These are phyloP conservation scores for Halichoeres trimaculatus DNA, from an alignment of 2,113 vertebrate species.

Conservation along the genomic window DNA sequence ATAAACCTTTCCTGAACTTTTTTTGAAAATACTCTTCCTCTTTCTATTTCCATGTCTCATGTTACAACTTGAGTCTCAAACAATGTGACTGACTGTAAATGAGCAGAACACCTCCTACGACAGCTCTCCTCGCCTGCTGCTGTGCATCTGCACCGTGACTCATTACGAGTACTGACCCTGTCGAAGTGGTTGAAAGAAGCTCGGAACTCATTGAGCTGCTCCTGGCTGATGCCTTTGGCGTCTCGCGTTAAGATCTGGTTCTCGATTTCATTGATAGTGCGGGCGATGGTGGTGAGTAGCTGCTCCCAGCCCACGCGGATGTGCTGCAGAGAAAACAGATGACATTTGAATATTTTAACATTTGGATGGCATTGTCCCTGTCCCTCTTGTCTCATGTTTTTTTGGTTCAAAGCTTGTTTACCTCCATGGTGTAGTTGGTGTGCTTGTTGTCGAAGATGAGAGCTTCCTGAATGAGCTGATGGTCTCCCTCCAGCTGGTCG, in stretches of 20 bases:
- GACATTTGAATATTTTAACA: too few species aligned
- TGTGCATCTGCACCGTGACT: slow-evolving; percentile 22
- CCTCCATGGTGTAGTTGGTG: slow-evolving; percentile 99
- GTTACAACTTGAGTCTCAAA: neutral
- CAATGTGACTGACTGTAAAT: neutral
- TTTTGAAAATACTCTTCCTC: too few species aligned
- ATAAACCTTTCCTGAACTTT: too few species aligned
- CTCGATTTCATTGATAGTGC: slow-evolving; percentile 98
- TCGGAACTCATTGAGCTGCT: slow-evolving; percentile 98
- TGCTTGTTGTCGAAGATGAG: slow-evolving; percentile 99
- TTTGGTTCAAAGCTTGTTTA: slow-evolving; percentile 54
- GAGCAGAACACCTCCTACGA: neutral
- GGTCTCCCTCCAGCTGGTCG: slow-evolving; percentile 97
- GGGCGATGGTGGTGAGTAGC: slow-evolving; percentile 96
- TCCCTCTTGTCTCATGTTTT: too few species aligned
- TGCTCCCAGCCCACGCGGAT: slow-evolving; percentile 99
- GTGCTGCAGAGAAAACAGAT: slow-evolving; percentile 82
- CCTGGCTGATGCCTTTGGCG: slow-evolving; percentile 99
- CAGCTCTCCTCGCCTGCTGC: neutral
- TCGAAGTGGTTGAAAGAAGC: slow-evolving; percentile 99
- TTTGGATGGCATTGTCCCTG: too few species aligned
- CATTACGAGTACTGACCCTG: slow-evolving; percentile 87
- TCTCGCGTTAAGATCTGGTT: slow-evolving; percentile 99
- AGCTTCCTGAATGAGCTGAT: slow-evolving; percentile 97
- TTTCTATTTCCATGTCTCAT: neutral